A percentile compares a stretch with the other conserved stretches of the same genome.
Conservation (phyloP, 2,797 vertebrate genomes). For the Microcaecilia unicolor region DNA sequence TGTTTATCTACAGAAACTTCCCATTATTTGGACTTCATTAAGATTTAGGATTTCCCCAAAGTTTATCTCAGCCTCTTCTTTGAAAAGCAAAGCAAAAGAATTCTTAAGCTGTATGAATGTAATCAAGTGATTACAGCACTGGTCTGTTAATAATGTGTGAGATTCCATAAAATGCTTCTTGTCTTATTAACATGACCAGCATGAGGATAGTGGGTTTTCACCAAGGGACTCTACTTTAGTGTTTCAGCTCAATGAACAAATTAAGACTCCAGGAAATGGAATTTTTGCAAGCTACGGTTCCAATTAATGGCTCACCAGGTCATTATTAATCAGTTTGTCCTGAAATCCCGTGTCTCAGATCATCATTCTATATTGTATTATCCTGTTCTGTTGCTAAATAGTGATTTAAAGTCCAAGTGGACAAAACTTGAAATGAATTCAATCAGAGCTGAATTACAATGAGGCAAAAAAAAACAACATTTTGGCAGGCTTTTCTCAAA, state of each 20-base stretch:
- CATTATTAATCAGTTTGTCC: slow-evolving; percentile 5
- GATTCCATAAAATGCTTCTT: rapidly evolving
- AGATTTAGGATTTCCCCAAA: neutral
- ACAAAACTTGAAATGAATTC: slow-evolving; percentile 9
- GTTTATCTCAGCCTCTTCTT: neutral
- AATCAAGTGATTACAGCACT: neutral
- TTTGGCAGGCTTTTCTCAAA: no score
- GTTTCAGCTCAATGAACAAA: neutral
- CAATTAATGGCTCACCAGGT: slow-evolving; percentile 4
- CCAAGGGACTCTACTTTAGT: neutral
- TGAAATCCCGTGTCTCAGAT: neutral
- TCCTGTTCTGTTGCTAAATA: slow-evolving; percentile 2
- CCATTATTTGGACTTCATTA: no score
- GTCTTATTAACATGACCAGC: neutral
- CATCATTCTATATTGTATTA: slow-evolving; percentile 5
- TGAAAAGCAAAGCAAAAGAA: neutral
- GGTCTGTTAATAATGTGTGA: neutral
- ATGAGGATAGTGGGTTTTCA: neutral
- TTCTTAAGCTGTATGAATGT: neutral
- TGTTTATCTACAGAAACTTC: no score
- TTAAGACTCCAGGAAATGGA: neutral
- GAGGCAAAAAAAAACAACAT: no score
- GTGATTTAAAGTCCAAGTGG: slow-evolving; percentile 13
- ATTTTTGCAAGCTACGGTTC: neutral
- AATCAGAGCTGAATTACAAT: slow-evolving; percentile 8